Evolutionary conservation across 2,113 vertebrate species (phyloP).

Genomic region (Amphiprion percula): DNA sequence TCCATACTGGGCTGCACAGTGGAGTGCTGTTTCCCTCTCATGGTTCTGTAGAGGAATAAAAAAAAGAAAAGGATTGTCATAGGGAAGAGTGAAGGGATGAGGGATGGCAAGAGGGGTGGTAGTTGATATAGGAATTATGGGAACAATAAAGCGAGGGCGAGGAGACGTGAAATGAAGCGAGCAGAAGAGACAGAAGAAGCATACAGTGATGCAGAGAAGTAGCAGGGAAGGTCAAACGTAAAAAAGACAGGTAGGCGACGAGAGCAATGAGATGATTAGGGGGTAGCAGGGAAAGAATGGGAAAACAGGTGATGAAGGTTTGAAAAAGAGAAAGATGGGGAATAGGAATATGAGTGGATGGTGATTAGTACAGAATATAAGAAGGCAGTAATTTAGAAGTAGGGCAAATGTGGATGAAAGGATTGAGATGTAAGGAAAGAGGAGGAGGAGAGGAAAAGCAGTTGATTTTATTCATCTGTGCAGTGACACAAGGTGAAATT

Average conservation of each 20-base stretch:
- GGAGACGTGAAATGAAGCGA: background rate
- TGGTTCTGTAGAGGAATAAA: slow-evolving; percentile 87
- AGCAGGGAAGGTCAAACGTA: slow-evolving; percentile 1
- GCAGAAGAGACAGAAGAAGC: background rate
- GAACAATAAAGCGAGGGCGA: slow-evolving; percentile 20
- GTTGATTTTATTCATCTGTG: slow-evolving; percentile 22
- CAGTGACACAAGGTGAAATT: slow-evolving; percentile 7
- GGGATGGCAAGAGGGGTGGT: background rate
- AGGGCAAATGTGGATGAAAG: slow-evolving; percentile 10
- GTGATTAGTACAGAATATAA: background rate
- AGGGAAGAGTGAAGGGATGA: background rate
- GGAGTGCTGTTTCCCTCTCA: slow-evolving; percentile 95
- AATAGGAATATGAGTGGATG: background rate
- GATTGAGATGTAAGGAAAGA: slow-evolving; percentile 10
- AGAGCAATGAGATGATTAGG: background rate
- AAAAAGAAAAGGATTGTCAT: slow-evolving; percentile 2
- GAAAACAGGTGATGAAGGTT: slow-evolving; percentile 8
- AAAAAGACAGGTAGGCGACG: too few species aligned
- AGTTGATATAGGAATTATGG: slow-evolving; percentile 23
- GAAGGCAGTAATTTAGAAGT: slow-evolving; percentile 1
- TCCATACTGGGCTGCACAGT: slow-evolving; percentile 96
- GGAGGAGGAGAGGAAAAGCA: background rate
- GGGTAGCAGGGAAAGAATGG: background rate
- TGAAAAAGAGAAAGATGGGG: background rate
- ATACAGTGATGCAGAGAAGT: slow-evolving; percentile 1